phyloP scores from a whole-genome alignment of 2,888 invertebrate species.

The Palloptera scutellata region DNA sequence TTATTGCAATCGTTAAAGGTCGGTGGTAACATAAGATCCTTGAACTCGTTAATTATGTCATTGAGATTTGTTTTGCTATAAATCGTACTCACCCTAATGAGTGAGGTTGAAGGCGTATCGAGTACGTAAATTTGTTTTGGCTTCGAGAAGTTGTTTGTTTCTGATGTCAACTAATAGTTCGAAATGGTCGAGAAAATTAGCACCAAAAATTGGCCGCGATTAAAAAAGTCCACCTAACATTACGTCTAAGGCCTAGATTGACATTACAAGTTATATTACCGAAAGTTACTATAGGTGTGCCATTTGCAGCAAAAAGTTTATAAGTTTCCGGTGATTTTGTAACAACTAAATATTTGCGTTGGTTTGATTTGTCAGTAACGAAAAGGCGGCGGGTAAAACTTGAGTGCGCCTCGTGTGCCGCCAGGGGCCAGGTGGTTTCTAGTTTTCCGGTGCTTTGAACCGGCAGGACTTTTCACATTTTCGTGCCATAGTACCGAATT shows the following conservation, averaged over 20 bases:
- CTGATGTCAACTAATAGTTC: slow-evolving; percentile 25
- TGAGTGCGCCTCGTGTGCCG: not conserved
- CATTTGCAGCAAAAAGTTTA: too few species aligned
- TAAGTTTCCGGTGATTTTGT: too few species aligned
- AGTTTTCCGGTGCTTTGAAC: slow-evolving; percentile 7
- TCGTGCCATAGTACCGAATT: slow-evolving; percentile 14
- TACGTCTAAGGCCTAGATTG: too few species aligned
- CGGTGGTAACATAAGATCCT: slow-evolving; percentile 20
- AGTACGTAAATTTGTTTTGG: slow-evolving; percentile 24
- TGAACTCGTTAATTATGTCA: slow-evolving; percentile 24
- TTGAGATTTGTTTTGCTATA: slow-evolving; percentile 21
- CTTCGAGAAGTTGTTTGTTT: slow-evolving; percentile 4
- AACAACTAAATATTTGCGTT: slow-evolving; percentile 17
- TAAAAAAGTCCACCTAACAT: too few species aligned
- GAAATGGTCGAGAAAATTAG: slow-evolving; percentile 22
- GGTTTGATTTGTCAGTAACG: slow-evolving; percentile 9
- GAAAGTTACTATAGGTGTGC: too few species aligned
- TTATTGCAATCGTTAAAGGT: slow-evolving; percentile 12
- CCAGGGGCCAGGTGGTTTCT: too few species aligned
- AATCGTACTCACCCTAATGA: slow-evolving; percentile 21
- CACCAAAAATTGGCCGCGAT: slow-evolving; percentile 17
- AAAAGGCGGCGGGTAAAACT: slow-evolving; percentile 22
- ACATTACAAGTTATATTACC: too few species aligned
- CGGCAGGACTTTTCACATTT: slow-evolving; percentile 21
- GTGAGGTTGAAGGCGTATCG: slow-evolving; percentile 19